Evolutionary conservation across 1,140 invertebrate genomes (phyloP), one percentile per base, ranked within the genome.

Genomic region (Zaprionus taronus): DNA sequence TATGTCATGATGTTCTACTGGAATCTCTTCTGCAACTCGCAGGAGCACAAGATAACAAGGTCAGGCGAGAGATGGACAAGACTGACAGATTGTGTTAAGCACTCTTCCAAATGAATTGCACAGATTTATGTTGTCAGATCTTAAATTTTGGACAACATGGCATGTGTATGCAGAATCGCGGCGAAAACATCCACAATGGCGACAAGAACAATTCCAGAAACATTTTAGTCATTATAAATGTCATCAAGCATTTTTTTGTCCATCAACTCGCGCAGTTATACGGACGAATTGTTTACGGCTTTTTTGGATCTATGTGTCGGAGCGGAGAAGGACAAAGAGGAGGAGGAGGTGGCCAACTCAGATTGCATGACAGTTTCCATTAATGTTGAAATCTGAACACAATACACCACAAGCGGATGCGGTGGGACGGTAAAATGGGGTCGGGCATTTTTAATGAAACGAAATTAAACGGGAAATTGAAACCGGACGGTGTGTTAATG

Each of bases 151-250:
- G 55, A 51, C 65, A 65, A 82, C 65, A 65, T 81, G 73, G 34
- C 4, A 51, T 26, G 44, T 20, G 44, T 41, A 58, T 4, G 7
- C 15, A 56, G 53, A 14, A 15, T 7, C 22, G 4, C 3, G 38
- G 51, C 11, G 55, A 47, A 7, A 20, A 47, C 67, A 72, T 31
- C 41, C 56, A 72, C 49, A 56, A 71, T 47, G 53, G 47, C 31
- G 41, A 62, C 34, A 67, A 67, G 57, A 17, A 73, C 56, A 67
- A 77, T 73, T 61, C 57, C 38, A 57, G 67, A 65, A 83, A 58
- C 77, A 80, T 83, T 87, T 70, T 77, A 53, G 80, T 86, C 80
- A 86, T 87, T 86, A 86, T 87, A 78, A 83, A 87, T 83, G 83
- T 89, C 83, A 89, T 86, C 70, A 83, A 57, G 73, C 73, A 87